phyloP scores from a whole-genome alignment of 2,888 invertebrate species.

The Cataglyphis livida region DNA sequence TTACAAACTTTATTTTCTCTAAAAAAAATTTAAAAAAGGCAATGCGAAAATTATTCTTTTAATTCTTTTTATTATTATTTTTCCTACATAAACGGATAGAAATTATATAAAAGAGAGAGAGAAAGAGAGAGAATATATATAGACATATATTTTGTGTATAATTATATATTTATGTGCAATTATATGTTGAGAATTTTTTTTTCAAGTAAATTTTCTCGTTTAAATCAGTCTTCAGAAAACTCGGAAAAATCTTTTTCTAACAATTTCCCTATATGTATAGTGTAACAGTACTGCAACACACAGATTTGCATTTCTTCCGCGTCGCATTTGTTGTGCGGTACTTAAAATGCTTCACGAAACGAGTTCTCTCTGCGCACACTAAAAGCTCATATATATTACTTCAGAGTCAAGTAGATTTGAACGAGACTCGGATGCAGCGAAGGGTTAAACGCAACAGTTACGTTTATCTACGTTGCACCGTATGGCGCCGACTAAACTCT shows the following conservation, averaged over 20 bases:
- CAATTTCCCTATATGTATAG: neutral
- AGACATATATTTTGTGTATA: neutral
- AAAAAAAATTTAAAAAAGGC: too few species aligned
- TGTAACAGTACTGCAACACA: neutral
- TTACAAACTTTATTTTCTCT: too few species aligned
- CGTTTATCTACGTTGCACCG: slow-evolving; percentile 32
- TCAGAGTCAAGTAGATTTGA: slow-evolving; percentile 20
- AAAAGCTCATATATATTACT: neutral
- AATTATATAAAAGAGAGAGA: neutral
- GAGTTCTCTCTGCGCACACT: neutral
- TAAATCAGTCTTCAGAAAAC: neutral
- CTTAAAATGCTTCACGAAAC: neutral
- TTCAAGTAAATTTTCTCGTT: neutral
- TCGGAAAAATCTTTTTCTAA: neutral
- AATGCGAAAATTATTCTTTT: too few species aligned
- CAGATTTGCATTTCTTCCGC: neutral
- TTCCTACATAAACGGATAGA: neutral
- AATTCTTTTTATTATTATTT: neutral
- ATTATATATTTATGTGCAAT: neutral
- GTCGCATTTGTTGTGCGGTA: neutral
- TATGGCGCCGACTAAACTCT: slow-evolving; percentile 28
- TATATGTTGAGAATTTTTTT: neutral
- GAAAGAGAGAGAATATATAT: neutral
- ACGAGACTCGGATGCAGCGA: neutral
- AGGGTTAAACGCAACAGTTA: slow-evolving; percentile 25